phyloP scores from a whole-genome alignment of 2,888 invertebrate genomes.

The Bombyx huttoni region DNA sequence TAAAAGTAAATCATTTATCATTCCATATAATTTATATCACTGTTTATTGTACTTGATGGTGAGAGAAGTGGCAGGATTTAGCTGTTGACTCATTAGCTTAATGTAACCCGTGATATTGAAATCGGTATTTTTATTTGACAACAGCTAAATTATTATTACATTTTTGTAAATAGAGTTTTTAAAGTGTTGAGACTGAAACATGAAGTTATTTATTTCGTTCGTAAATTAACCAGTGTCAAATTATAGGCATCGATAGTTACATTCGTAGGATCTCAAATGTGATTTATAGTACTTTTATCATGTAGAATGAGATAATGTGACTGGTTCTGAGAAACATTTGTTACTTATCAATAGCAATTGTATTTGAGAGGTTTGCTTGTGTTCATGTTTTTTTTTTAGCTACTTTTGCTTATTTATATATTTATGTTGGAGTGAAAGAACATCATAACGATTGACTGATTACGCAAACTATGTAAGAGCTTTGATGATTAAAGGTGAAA shows the following conservation, averaged over 20 bases:
- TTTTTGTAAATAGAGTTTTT: conserved; percentile 61
- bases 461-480: background rate
- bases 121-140: conserved; percentile 30
- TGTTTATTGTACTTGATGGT: conserved; percentile 15
- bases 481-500: background rate
- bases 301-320: background rate
- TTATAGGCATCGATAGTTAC: conserved; percentile 46
- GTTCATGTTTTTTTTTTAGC: conserved; percentile 5
- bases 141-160: conserved; percentile 47
- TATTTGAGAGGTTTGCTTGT: conserved; percentile 3
- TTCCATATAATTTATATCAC: conserved; percentile 32
- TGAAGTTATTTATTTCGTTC: conserved; percentile 68
- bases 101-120: conserved; percentile 21
- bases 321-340: background rate
- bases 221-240: conserved; percentile 64
- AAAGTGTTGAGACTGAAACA: conserved; percentile 69
- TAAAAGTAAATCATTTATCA: conserved; percentile 38
- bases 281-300: conserved; percentile 14
- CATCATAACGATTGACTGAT: background rate
- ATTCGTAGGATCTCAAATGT: conserved; percentile 51
- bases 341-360: background rate
- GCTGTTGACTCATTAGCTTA: conserved; percentile 23
- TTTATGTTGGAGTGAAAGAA: conserved; percentile 1
- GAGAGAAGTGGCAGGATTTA: conserved; percentile 21
- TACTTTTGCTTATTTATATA: background rate